A percentile compares a stretch with the other conserved stretches of the same genome.
Evolutionary conservation across 2,888 invertebrate species (phyloP).

Genomic region (Chesias legatella): DNA sequence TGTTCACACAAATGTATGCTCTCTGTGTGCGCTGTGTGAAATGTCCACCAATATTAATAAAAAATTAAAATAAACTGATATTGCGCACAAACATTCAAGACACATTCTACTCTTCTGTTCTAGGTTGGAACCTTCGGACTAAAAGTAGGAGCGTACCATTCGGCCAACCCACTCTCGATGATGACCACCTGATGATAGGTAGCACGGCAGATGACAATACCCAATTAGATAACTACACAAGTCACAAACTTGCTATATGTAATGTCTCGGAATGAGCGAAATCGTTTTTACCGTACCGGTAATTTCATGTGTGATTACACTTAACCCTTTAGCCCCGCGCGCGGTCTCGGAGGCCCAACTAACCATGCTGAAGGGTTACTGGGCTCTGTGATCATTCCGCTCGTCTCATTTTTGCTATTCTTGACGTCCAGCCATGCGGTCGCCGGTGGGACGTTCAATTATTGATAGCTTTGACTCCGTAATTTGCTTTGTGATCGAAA

Average conservation of each 20-base stretch:
- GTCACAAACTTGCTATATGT: conserved; percentile 35
- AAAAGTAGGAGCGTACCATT: too few species aligned
- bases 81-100: too few species aligned
- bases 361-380: conserved; percentile 70
- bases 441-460: conserved; percentile 30
- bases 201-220: neutral
- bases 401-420: conserved; percentile 62
- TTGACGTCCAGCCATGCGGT: conserved; percentile 51
- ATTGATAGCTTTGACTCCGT: conserved; percentile 30
- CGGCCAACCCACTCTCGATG: too few species aligned
- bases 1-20: too few species aligned
- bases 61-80: too few species aligned
- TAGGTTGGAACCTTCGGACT: too few species aligned
- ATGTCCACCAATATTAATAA: too few species aligned
- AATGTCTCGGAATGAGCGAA: conserved; percentile 51
- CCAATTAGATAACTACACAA: conserved; percentile 1
- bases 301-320: conserved; percentile 69
- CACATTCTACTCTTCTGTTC: too few species aligned
- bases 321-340: conserved; percentile 37
- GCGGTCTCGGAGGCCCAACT: conserved; percentile 48
- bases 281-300: conserved; percentile 55
- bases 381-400: conserved; percentile 56
- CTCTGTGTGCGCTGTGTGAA: too few species aligned
- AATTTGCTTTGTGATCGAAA: conserved; percentile 28
- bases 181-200: neutral